Evolutionary conservation across 2,797 vertebrate species (phyloP).

Genomic region (Xenops minutus): DNA sequence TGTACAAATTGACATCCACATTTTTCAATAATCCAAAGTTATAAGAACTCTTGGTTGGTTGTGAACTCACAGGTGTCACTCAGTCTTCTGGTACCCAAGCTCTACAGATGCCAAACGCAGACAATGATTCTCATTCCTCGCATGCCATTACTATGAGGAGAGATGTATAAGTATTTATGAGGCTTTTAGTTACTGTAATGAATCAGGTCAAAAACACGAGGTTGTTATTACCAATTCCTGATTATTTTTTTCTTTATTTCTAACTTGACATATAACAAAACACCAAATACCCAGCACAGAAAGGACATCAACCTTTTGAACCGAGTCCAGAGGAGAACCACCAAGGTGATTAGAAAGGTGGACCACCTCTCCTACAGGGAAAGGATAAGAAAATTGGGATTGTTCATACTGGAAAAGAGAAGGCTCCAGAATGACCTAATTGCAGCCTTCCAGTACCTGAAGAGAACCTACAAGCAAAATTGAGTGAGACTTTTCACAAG

Average conservation of each 20-base stretch:
- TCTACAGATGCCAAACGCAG: neutral
- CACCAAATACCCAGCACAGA: neutral
- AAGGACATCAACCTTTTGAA: too few relatives aligned
- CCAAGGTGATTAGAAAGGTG: neutral
- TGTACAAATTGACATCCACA: neutral
- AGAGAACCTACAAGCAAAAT: neutral
- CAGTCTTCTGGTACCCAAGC: neutral
- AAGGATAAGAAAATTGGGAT: neutral
- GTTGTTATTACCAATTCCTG: neutral
- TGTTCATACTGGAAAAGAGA: neutral
- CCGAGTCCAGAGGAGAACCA: neutral
- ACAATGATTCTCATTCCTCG: neutral
- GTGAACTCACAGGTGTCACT: neutral
- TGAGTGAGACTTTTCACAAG: neutral
- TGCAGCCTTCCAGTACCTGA: neutral
- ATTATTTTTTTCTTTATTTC: neutral
- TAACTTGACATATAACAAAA: neutral
- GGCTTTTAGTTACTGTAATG: neutral
- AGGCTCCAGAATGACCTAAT: neutral
- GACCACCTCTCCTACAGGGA: neutral
- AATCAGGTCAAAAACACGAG: neutral
- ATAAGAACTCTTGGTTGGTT: neutral
- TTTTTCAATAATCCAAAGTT: neutral
- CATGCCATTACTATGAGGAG: neutral
- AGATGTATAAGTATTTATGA: neutral